Conservation (phyloP, 2,113 vertebrate species). For the Leptosomus discolor region DNA sequence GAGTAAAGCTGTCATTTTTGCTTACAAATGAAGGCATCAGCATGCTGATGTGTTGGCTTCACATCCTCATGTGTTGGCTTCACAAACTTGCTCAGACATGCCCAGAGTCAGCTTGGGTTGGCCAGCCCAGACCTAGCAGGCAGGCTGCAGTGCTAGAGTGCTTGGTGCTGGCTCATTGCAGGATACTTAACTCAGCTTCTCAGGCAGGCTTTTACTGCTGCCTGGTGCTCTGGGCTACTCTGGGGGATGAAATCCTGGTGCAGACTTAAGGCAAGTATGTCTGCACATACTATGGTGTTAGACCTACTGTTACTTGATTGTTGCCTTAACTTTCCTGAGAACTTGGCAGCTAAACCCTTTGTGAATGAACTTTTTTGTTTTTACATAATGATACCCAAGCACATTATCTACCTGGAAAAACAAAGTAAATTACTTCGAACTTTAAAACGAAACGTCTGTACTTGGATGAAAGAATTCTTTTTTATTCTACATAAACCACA, state of each 20-base stretch:
- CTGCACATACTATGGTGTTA: not conserved
- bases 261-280: not conserved
- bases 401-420: not conserved
- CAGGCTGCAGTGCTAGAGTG: not conserved
- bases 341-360: not conserved
- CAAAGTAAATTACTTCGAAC: not conserved
- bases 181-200: not conserved
- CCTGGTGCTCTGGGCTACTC: not conserved
- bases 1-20: not conserved
- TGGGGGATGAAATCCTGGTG: not conserved
- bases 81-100: not conserved
- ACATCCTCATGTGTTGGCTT: not conserved
- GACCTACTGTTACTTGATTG: not conserved
- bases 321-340: not conserved
- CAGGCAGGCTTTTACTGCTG: not conserved
- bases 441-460: not conserved
- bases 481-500: not conserved
- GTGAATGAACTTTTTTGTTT: not conserved
- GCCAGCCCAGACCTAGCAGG: not conserved
- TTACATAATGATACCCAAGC: not conserved
- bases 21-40: not conserved
- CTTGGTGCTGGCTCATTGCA: not conserved
- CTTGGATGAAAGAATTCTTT: not conserved
- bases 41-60: too few relatives aligned
- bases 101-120: not conserved